Evolutionary conservation across 2,113 vertebrate genomes (phyloP), one percentile per base, ranked within the genome.

Genomic region (Centropristis striata): DNA sequence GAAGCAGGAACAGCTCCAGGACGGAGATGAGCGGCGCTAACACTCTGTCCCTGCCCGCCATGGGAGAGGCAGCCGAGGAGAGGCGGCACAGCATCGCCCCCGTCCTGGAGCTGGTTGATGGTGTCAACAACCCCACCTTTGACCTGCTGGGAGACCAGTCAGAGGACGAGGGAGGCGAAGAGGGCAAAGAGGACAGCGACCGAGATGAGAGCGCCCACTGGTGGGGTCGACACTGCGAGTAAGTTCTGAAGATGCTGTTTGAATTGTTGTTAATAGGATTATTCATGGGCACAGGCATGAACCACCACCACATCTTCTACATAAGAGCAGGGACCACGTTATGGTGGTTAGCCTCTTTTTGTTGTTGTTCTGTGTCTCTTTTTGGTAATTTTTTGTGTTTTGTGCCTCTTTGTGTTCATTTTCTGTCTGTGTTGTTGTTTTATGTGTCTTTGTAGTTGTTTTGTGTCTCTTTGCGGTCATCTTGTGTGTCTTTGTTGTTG

Each of bases 71-170:
- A 0, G 81, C 63, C 0, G 89, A 94, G 53, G 95, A 94, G 76
- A 90, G 95, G 59, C 86, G 94, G 25, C 95, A 94, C 93, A 96
- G 95, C 89, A 96, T 96, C 2, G 96, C 95, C 12, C 95, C 95
- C 0, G 96, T 96, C 25, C 92, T 96, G 78, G 96, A 96, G 88
- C 89, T 96, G 69, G 93, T 95, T 44, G 95, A 96, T 6, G 92
- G 94, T 0, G 93, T 95, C 16, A 93, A 87, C 78, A 88, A 87
- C 64, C 84, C 95, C 27, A 92, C 94, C 27, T 96, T 96, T 59
- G 95, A 96, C 91, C 92, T 95, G n/a, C 85, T 96, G 69, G 95
- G 94, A 13, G 96, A 96, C 89, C 96, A 95, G 50, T 96, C 95
- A 0, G 96, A 96, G 77, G 95, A 96, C 2, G 95, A 96, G 87